Evolutionary conservation across 2,888 invertebrate genomes (phyloP), one percentile per base, ranked within the genome.

Genomic region (Deilephila porcellus): DNA sequence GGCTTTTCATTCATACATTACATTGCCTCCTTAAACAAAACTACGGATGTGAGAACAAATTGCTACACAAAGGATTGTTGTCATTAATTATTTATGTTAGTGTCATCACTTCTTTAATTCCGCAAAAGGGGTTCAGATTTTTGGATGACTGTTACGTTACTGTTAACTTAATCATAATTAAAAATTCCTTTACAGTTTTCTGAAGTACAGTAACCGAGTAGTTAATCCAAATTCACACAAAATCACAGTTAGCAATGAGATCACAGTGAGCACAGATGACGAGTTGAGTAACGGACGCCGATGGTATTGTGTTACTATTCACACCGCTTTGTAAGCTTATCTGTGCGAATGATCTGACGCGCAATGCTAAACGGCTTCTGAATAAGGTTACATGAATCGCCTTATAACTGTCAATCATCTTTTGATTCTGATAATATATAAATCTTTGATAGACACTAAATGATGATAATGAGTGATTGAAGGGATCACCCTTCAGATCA

Each of bases 221-320:
- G 29, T n/a, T 17, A 2, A 32, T 37, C 37, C n/a, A 37, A 37
- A 45, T 64, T 64, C 37, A 37, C 64, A 64, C 19, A 37, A 37
- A 37, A 37, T 37, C n/a, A 64, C 11, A 20, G 20, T 37, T 64
- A 64, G 20, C 37, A 64, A 37, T 34, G 32, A 32, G 32, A 64
- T 19, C 25, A 17, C 3, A 8, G 11, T 25, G 52, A 37, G 37
- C 20, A 6, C 17, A 64, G 8, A 64, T 25, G 17, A 67, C 20
- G 45, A 52, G n/a, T 67, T 6, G n/a, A 29, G 52, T 67, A 67
- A 67, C 67, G 67, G 67, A 45, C 25, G 25, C 25, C 3, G 25
- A 25, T 25, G 25, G 52, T 52, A 52, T 67, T 67, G 67, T 67
- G 25, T 67, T 67, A 11, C 11, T 62, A 62, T 67, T 67, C 67